These are phyloP conservation scores for Panagrolaimus sp. DNA, from an alignment of 1,140 invertebrate species.

Conservation along the genomic window DNA sequence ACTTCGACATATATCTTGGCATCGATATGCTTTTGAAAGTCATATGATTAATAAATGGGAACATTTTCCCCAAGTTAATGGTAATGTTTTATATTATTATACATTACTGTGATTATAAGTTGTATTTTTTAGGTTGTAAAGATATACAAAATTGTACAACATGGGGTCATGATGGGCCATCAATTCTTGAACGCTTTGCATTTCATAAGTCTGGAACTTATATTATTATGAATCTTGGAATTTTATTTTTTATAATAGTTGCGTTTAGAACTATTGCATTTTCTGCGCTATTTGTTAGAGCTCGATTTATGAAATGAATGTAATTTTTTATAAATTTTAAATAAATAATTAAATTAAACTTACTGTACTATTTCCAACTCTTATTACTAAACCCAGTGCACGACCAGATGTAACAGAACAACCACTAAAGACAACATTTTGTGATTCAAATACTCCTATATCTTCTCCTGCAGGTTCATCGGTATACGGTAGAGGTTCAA, in stretches of 20 bases:
- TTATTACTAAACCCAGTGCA: slow-evolving; percentile 36
- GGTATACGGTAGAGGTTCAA: slow-evolving; percentile 33
- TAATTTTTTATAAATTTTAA: no score
- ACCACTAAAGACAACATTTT: slow-evolving; percentile 38
- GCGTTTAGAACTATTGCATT: neutral
- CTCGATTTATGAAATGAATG: neutral
- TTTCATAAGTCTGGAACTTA: neutral
- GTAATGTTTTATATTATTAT: slow-evolving; percentile 17
- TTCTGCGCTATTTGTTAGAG: neutral
- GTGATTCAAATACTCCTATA: slow-evolving; percentile 30
- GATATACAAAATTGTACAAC: neutral
- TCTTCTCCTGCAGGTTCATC: slow-evolving; percentile 18
- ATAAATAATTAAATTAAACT: neutral
- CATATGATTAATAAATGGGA: slow-evolving; percentile 80
- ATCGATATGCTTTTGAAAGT: slow-evolving; percentile 85
- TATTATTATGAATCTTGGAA: neutral
- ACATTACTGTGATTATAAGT: neutral
- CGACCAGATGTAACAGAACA: slow-evolving; percentile 27
- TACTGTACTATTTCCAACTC: slow-evolving; percentile 43
- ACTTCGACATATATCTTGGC: slow-evolving; percentile 91
- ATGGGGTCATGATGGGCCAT: neutral
- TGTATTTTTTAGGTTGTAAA: neutral
- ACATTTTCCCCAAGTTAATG: slow-evolving; percentile 59
- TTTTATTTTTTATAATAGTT: neutral
- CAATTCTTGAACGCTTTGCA: neutral